Percentiles rank a stretch among this genome's conserved stretches.
Evolutionary conservation across 2,888 invertebrate genomes (phyloP).

Genomic region (Scaptomyza flava): DNA sequence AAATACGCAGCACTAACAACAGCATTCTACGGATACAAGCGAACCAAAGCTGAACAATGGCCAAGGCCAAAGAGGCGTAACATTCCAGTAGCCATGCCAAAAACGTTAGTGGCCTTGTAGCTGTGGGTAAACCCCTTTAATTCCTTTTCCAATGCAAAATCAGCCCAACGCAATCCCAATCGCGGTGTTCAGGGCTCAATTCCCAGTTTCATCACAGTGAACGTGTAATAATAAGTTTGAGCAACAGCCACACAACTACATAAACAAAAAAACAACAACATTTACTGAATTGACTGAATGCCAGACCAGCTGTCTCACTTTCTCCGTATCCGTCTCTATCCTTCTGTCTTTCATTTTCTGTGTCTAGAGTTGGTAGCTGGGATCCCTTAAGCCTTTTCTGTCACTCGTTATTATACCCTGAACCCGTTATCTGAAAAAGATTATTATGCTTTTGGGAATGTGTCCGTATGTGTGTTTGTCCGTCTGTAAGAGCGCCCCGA

Average conservation of each 20-base stretch:
- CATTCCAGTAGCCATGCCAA: slow-evolving; percentile 37
- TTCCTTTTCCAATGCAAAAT: neutral
- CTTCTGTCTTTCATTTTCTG: neutral
- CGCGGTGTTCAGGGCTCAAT: slow-evolving; percentile 9
- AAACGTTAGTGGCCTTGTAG: slow-evolving; percentile 63
- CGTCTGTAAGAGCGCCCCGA: too few species aligned
- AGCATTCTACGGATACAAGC: slow-evolving; percentile 4
- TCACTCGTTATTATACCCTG: slow-evolving; percentile 19
- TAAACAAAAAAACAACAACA: slow-evolving; percentile 38
- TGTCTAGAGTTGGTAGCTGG: neutral
- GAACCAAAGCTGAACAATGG: slow-evolving; percentile 11
- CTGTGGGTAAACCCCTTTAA: slow-evolving; percentile 17
- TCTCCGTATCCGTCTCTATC: neutral
- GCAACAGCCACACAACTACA: slow-evolving; percentile 75
- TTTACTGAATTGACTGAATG: slow-evolving; percentile 63
- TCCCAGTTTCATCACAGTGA: slow-evolving; percentile 46
- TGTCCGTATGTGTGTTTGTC: too few species aligned
- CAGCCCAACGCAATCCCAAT: neutral
- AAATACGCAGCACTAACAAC: slow-evolving; percentile 38
- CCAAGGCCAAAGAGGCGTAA: slow-evolving; percentile 44
- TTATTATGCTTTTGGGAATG: too few species aligned
- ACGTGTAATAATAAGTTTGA: slow-evolving; percentile 83
- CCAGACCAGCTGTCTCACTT: slow-evolving; percentile 26
- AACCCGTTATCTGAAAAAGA: too few species aligned
- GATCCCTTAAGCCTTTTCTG: slow-evolving; percentile 25